Percentiles rank a stretch among this genome's conserved stretches.
Evolutionary conservation across 1,140 invertebrate species (phyloP).

Genomic region (Diorhabda carinulata): DNA sequence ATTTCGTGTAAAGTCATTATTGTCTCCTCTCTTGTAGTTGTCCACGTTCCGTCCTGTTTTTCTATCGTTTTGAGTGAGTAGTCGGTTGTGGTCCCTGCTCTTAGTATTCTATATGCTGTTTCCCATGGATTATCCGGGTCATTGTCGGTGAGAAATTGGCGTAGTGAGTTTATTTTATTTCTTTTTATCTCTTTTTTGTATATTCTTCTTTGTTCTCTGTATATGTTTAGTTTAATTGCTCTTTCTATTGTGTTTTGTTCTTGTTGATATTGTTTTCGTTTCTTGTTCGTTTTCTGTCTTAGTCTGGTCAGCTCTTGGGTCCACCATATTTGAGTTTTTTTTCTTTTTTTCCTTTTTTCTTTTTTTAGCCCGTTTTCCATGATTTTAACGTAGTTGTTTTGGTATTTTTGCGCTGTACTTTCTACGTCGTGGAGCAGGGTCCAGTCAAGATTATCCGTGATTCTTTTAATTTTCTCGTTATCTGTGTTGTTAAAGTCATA

Average conservation of each 20-base stretch:
- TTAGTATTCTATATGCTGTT: not conserved
- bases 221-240: not conserved
- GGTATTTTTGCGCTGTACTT: too few relatives aligned
- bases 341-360: not conserved
- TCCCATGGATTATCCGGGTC: not conserved
- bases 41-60: not conserved
- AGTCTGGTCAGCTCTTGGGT: not conserved
- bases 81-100: not conserved
- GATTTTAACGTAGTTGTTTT: too few relatives aligned
- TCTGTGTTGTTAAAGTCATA: too few relatives aligned
- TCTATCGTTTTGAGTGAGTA: not conserved
- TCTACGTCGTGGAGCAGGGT: too few relatives aligned
- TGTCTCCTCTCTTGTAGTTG: too few relatives aligned
- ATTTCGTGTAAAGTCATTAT: too few relatives aligned
- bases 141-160: not conserved
- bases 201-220: not conserved
- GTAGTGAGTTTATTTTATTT: not conserved
- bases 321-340: not conserved
- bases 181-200: slow-evolving; percentile 5
- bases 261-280: not conserved
- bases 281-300: not conserved
- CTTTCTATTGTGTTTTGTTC: not conserved
- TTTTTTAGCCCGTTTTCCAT: not conserved
- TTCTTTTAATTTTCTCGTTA: too few relatives aligned
- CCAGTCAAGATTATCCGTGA: too few relatives aligned